These are phyloP conservation scores for Hyppa rectilinea DNA, from an alignment of 2,888 invertebrate genomes.

Conservation along the genomic window DNA sequence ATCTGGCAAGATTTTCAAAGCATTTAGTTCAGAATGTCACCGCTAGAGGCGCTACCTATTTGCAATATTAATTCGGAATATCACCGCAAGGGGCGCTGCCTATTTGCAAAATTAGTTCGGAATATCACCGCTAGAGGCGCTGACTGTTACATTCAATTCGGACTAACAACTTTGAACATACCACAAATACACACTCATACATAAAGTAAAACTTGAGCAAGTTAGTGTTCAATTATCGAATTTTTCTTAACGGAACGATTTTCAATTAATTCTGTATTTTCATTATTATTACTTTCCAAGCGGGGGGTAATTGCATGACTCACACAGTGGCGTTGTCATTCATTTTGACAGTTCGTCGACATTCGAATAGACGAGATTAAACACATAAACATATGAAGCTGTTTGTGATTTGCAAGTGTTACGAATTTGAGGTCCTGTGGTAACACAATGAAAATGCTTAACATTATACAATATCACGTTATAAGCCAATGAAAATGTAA, in stretches of 20 bases:
- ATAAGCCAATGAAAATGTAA: no score
- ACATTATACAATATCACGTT: no score
- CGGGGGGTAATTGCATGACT: no score
- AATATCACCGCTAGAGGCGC: conserved; percentile 1
- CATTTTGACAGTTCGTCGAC: not conserved
- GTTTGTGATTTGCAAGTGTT: not conserved
- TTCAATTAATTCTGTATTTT: conserved; percentile 42
- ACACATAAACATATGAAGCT: not conserved
- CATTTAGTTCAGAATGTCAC: not conserved
- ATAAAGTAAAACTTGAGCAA: conserved; percentile 64
- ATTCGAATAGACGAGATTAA: not conserved
- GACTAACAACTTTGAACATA: conserved; percentile 46
- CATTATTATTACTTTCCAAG: not conserved
- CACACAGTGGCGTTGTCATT: not conserved
- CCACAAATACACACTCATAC: conserved; percentile 57
- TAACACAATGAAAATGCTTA: not conserved
- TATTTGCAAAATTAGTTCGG: not conserved
- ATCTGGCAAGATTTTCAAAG: conserved; percentile 49
- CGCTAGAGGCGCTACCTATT: not conserved
- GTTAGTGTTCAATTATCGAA: conserved; percentile 54
- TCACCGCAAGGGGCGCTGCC: not conserved
- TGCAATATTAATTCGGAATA: not conserved
- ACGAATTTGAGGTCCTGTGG: not conserved
- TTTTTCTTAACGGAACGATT: conserved; percentile 47
- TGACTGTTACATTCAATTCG: conserved; percentile 50